Evolutionary conservation across 1,140 invertebrate species (phyloP).

Genomic region (Lasaia peninsularis): DNA sequence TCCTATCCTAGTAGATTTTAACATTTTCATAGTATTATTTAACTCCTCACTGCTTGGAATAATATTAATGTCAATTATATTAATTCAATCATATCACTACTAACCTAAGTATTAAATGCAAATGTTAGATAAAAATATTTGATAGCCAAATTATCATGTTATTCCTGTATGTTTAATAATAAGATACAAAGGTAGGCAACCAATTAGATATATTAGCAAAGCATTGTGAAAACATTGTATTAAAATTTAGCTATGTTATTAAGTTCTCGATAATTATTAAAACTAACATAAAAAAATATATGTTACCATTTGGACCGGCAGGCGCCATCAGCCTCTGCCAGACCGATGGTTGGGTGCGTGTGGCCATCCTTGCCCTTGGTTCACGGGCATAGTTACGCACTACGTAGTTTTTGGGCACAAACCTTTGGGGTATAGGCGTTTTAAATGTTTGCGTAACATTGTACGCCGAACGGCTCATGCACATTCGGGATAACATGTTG

Average conservation of each 20-base stretch:
- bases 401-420: constrained; percentile 63
- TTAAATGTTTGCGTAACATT: constrained; percentile 53
- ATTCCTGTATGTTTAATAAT: no score
- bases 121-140: no score
- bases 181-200: neutral
- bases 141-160: no score
- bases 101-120: no score
- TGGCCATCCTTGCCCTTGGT: constrained; percentile 47
- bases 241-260: no score
- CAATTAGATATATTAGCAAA: neutral
- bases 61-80: no score
- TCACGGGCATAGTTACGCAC: constrained; percentile 69
- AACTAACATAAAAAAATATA: neutral
- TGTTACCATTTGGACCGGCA: constrained; percentile 68
- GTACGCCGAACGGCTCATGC: constrained; percentile 49
- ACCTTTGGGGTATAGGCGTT: constrained; percentile 54
- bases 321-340: constrained; percentile 73
- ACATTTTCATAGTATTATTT: no score
- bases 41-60: no score
- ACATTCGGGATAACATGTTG: constrained; percentile 70
- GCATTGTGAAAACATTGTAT: neutral
- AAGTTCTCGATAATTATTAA: neutral
- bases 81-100: no score
- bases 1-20: no score
- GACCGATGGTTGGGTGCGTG: constrained; percentile 50